Conservation (phyloP, 2,888 invertebrate genomes). For the Scelioninae gen. 1 region DNA sequence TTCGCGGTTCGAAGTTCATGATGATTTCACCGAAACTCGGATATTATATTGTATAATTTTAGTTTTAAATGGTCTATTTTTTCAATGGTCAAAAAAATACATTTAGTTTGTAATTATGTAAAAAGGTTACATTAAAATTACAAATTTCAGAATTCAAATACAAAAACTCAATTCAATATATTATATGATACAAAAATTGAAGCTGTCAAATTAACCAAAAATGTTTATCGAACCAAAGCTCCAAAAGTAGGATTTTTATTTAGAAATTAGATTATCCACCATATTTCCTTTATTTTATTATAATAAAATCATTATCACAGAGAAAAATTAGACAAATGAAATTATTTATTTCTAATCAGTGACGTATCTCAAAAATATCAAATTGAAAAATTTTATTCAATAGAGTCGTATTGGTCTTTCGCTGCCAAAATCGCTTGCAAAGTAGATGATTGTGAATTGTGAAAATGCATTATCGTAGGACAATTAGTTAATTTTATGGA, state of each 20-base stretch:
- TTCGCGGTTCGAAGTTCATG: constrained; percentile 19
- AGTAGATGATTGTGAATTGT: constrained; percentile 20
- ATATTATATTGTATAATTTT: not conserved
- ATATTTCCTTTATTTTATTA: too few species aligned
- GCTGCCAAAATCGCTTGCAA: not conserved
- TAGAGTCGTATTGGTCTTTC: not conserved
- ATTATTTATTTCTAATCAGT: not conserved
- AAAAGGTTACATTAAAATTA: too few species aligned
- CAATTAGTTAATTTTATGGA: constrained; percentile 42
- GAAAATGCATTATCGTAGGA: constrained; percentile 37
- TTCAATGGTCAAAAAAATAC: not conserved
- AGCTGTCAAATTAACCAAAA: too few species aligned
- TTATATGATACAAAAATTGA: too few species aligned
- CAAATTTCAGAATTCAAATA: too few species aligned
- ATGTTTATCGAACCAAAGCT: too few species aligned
- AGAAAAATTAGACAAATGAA: not conserved
- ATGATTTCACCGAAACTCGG: not conserved
- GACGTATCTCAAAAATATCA: not conserved
- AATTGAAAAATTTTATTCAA: not conserved
- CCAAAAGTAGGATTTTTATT: too few species aligned
- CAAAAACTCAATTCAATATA: too few species aligned
- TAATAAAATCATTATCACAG: too few species aligned
- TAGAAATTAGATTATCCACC: too few species aligned
- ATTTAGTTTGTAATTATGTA: too few species aligned
- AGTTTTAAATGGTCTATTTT: not conserved